These are phyloP conservation scores for Battus philenor DNA, from an alignment of 1,140 invertebrate species.

Conservation along the genomic window DNA sequence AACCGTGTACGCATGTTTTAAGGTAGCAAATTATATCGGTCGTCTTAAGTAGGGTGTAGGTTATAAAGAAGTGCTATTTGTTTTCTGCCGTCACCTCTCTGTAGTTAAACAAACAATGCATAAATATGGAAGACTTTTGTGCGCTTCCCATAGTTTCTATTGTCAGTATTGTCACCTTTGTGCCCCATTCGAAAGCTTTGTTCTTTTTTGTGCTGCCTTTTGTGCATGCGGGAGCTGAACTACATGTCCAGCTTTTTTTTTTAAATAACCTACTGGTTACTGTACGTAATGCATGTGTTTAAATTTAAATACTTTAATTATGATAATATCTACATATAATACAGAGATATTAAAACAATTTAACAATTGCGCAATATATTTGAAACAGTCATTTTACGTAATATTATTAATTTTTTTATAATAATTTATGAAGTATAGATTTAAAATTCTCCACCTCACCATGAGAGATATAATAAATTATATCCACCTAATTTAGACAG, in stretches of 20 bases:
- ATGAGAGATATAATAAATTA: no score
- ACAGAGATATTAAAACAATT: no score
- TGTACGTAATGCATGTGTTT: conserved; percentile 2
- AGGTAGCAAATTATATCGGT: conserved; percentile 22
- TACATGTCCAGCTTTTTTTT: neutral
- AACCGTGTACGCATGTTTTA: conserved; percentile 5
- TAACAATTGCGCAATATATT: no score
- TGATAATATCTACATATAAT: no score
- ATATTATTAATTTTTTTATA: no score
- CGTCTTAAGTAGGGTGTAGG: conserved; percentile 43
- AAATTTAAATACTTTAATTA: neutral
- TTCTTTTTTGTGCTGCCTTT: conserved; percentile 36
- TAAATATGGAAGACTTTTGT: conserved; percentile 65
- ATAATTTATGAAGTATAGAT: no score
- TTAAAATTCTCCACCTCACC: no score
- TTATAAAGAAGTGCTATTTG: conserved; percentile 55
- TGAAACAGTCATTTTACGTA: no score
- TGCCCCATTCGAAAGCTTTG: conserved; percentile 44
- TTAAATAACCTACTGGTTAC: neutral
- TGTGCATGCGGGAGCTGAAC: neutral
- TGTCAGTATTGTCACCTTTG: conserved; percentile 67
- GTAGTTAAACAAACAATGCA: conserved; percentile 67
- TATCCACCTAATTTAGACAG: no score
- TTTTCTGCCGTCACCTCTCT: conserved; percentile 64
- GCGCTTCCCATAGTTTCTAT: conserved; percentile 55